Base-by-base conservation (phyloP, 1,140 invertebrate genomes). In the Ooceraea biroi region DNA sequence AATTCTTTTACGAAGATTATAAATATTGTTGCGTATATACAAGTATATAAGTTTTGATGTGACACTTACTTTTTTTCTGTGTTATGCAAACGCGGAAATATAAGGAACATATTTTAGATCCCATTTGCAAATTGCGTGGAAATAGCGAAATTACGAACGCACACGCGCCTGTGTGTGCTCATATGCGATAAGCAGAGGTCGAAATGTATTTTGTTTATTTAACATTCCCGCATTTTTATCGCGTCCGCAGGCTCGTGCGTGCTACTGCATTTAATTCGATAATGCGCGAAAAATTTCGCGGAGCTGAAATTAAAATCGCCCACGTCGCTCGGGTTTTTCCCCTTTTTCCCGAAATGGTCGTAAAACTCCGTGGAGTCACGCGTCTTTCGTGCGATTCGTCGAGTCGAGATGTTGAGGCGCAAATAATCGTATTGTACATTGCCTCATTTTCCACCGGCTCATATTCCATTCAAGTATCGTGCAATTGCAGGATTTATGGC, bases 341-440 rank as follows among this genome's bases (percentile, higher is more conserved):
- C 17, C n/a, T 30, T 25, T 27, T 68, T 44, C 19, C 22, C 46
- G 48, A 68, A 68, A 25, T 14, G 19, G 7, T 25, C 25, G 30
- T 66, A 25, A 66, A 77, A 77, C 25, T 52, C 68, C 48, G 19
- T 55, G 14, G 17, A 22, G n/a, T n/a, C 14, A 17, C 8, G 5
- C n/a, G 4, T 68, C 68, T 52, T 78, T 65, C 11, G 25, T 25
- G 10, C 30, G 2, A 41, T n/a, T n/a, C n/a, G n/a, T 10, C 10
- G 17, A 50, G 30, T 52, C 27, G 60, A 52, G 52, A 77, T 57
- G 10, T 77, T 55, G 52, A 66, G 66, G 8, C 22, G 30, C 46
- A 69, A 78, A 44, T 69, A 44, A 78, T 78, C 69, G 68, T 11
- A 52, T 11, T n/a, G n/a, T 48, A 22, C 61, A 63, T 76, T 30